Base-by-base conservation (phyloP, 2,888 invertebrate genomes). In the Limenitis camilla region DNA sequence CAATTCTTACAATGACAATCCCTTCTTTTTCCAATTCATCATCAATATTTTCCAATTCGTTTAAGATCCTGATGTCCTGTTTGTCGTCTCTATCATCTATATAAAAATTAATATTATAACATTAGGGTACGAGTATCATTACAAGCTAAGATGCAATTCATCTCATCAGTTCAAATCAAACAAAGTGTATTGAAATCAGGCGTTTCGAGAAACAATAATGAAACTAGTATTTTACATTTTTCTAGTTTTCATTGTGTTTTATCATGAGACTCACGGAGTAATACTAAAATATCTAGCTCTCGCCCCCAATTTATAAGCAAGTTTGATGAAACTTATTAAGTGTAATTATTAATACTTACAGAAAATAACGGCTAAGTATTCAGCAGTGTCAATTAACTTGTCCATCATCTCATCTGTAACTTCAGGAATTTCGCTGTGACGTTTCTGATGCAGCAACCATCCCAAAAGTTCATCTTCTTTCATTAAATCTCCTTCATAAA, bases 321-420 rank as follows among this genome's bases (percentile, higher is more conserved):
- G 19, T 19, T 19, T 19, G 19, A 19, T 19, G 19, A 19, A 19
- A 19, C 19, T 19, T 2, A 19, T 19, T 19, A 19, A 19, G 1
- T 19, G 19, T 29, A 9, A 29, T 40, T 19, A 49, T 5, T 8
- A 38, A 30, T 39, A 91, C 94, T 93, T 89, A 96, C 96, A 96
- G 78, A 97, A 97, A 65, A 96, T 91, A 61, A 96, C 96, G 49
- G 96, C 96, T 61, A 97, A 89, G 73, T 92, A 95, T 53, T 93
- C 91, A 28, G 93, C 91, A 46, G 87, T 92, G 61, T 95, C 94
- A 58, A 97, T 92, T 39, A 97, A 88, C 72, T 94, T 94, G 66
- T 96, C 96, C 90, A 97, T 94, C 94, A 96, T 96, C 88, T 96
- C 96, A 72, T 96, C 95, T 6, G 96, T 96, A 27, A 97, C 92